Evolutionary conservation across 2,888 invertebrate species (phyloP).

Genomic region (Lasioglossum leucozonium): DNA sequence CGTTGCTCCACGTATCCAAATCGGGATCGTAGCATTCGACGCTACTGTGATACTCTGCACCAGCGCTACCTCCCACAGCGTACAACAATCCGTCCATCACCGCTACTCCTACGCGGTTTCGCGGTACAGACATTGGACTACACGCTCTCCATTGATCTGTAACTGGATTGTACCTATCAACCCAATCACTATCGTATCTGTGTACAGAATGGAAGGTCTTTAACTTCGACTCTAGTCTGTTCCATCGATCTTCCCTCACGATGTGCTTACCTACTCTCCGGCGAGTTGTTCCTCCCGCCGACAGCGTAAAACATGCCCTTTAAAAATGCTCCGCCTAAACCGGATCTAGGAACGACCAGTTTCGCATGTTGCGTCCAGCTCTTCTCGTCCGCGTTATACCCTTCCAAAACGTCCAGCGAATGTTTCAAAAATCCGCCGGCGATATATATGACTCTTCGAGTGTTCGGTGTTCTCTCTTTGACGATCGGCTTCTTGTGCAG

Average conservation of each 20-base stretch:
- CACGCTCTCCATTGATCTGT: conserved; percentile 95
- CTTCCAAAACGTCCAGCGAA: conserved; percentile 94
- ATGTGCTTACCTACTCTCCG: conserved; percentile 88
- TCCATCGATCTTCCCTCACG: not conserved
- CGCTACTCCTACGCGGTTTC: conserved; percentile 96
- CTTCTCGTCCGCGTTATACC: conserved; percentile 94
- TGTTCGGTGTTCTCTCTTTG: conserved; percentile 94
- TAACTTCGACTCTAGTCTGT: conserved; percentile 10
- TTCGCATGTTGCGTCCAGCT: conserved; percentile 93
- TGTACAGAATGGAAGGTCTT: conserved; percentile 23
- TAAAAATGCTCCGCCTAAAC: conserved; percentile 93
- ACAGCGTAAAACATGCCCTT: conserved; percentile 96
- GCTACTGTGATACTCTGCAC: conserved; percentile 93
- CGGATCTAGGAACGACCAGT: conserved; percentile 94
- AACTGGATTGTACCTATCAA: conserved; percentile 94
- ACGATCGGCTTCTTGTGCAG: conserved; percentile 94
- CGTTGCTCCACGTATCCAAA: conserved; percentile 91
- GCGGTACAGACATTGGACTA: conserved; percentile 93
- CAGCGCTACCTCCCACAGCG: conserved; percentile 96
- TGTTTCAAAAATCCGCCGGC: conserved; percentile 95
- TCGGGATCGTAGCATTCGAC: conserved; percentile 97
- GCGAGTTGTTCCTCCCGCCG: conserved; percentile 96
- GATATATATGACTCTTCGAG: conserved; percentile 95
- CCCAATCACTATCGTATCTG: conserved; percentile 94
- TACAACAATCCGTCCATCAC: conserved; percentile 96